Conservation (phyloP, 2,888 invertebrate species). For the Exephanes ischioxanthus region DNA sequence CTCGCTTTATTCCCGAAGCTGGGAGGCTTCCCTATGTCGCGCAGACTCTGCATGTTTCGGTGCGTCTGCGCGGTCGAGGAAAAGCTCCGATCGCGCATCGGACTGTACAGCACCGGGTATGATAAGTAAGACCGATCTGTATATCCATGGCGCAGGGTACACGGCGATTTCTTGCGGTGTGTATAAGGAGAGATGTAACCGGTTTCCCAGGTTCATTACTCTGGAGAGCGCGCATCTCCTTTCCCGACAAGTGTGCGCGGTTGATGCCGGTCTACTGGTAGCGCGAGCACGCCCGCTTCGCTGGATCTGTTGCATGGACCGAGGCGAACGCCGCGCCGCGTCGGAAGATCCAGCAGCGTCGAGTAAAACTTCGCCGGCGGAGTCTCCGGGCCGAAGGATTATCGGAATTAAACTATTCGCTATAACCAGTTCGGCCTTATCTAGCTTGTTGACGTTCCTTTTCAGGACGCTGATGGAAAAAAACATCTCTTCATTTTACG, state of each 20-base stretch:
- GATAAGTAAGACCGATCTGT: conserved; percentile 43
- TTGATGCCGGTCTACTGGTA: conserved; percentile 48
- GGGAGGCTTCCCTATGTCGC: too few relatives aligned
- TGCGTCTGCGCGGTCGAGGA: not conserved
- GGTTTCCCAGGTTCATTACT: conserved; percentile 85
- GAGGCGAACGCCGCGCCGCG: not conserved
- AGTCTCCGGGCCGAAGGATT: not conserved
- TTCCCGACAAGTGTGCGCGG: conserved; percentile 80
- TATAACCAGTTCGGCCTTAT: too few relatives aligned
- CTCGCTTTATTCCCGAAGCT: too few relatives aligned
- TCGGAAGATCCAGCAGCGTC: not conserved
- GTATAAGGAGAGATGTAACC: conserved; percentile 81
- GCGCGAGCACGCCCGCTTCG: conserved; percentile 29
- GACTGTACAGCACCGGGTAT: conserved; percentile 12
- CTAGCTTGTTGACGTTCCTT: too few relatives aligned
- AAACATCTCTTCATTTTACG: not conserved
- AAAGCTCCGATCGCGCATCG: conserved; percentile 24
- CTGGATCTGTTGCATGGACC: conserved; percentile 33
- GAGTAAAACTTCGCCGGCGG: not conserved
- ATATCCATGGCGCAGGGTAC: conserved; percentile 70
- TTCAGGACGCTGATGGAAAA: not conserved
- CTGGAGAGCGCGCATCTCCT: conserved; percentile 82
- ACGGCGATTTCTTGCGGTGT: conserved; percentile 56
- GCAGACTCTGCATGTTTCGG: not conserved
- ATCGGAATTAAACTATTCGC: not conserved